Conservation (phyloP, 2,888 invertebrate genomes). For the Lathronympha strigana region DNA sequence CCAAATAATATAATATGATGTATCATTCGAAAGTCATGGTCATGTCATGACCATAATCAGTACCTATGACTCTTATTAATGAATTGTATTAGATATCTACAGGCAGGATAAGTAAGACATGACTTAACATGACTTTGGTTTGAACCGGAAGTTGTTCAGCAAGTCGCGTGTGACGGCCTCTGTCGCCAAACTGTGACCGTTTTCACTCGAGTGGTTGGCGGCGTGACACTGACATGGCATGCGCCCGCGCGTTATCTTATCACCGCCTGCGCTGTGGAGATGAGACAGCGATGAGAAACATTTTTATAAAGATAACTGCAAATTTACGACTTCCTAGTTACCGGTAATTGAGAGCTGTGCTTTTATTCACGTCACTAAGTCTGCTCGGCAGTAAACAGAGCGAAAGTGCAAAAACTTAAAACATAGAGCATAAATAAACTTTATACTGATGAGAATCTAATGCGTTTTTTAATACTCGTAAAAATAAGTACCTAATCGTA, state of each 20-base stretch:
- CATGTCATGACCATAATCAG: too few species aligned
- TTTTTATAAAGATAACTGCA: slow-evolving; percentile 57
- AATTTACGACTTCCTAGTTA: slow-evolving; percentile 50
- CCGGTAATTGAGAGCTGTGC: background rate
- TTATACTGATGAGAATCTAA: slow-evolving; percentile 13
- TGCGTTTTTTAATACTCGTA: slow-evolving; percentile 12
- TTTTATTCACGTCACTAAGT: slow-evolving; percentile 18
- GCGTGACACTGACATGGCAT: slow-evolving; percentile 46
- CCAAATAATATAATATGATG: too few species aligned
- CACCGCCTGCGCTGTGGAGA: slow-evolving; percentile 48
- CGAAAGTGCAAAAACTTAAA: slow-evolving; percentile 8
- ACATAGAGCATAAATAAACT: slow-evolving; percentile 19
- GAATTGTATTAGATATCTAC: background rate
- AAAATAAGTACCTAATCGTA: slow-evolving; percentile 36
- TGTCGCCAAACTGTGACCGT: slow-evolving; percentile 38
- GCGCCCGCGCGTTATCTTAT: slow-evolving; percentile 59
- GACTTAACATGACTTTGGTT: slow-evolving; percentile 7
- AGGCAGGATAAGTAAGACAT: background rate
- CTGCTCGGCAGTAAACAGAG: slow-evolving; percentile 18
- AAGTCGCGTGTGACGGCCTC: slow-evolving; percentile 33
- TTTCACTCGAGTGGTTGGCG: slow-evolving; percentile 46
- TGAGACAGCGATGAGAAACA: slow-evolving; percentile 50
- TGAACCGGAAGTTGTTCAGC: slow-evolving; percentile 27
- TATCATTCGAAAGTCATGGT: background rate
- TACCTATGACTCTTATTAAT: background rate